phyloP scores from a whole-genome alignment of 1,140 invertebrate genomes.

The Cydia splendana region DNA sequence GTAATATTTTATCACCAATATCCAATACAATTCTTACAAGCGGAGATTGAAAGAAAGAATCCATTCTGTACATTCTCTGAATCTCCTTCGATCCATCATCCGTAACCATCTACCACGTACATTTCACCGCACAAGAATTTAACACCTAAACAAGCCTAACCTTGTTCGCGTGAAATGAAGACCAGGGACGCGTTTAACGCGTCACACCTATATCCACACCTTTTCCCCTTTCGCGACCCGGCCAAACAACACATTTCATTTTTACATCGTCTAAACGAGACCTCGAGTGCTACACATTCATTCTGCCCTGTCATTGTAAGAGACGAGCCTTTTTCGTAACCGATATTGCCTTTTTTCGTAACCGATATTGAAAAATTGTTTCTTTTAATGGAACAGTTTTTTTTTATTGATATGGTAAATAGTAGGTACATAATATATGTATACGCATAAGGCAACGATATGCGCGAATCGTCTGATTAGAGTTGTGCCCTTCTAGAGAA shows the following conservation, averaged over 20 bases:
- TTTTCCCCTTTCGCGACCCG: not conserved
- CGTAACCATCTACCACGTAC: not conserved
- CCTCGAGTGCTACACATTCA: not conserved
- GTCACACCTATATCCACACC: slow-evolving; percentile 1
- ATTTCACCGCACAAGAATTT: not conserved
- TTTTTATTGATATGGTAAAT: no score
- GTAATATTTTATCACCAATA: not conserved
- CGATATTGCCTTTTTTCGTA: no score
- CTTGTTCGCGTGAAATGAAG: not conserved
- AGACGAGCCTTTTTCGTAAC: not conserved
- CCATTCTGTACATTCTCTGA: not conserved
- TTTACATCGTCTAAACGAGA: slow-evolving; percentile 4
- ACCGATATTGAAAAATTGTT: not conserved
- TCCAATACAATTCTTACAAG: not conserved
- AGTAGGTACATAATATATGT: no score
- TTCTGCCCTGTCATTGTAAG: not conserved
- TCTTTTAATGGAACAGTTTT: no score
- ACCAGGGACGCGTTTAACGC: not conserved
- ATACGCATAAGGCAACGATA: no score
- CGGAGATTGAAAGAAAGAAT: no score
- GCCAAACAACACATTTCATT: not conserved
- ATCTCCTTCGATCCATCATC: not conserved
- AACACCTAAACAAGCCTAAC: not conserved
- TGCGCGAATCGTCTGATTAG: no score
- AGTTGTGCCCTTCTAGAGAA: no score